Percentiles rank a stretch among this genome's conserved stretches.
Evolutionary conservation across 2,113 vertebrate species (phyloP).

Genomic region (Corvus moneduloides): DNA sequence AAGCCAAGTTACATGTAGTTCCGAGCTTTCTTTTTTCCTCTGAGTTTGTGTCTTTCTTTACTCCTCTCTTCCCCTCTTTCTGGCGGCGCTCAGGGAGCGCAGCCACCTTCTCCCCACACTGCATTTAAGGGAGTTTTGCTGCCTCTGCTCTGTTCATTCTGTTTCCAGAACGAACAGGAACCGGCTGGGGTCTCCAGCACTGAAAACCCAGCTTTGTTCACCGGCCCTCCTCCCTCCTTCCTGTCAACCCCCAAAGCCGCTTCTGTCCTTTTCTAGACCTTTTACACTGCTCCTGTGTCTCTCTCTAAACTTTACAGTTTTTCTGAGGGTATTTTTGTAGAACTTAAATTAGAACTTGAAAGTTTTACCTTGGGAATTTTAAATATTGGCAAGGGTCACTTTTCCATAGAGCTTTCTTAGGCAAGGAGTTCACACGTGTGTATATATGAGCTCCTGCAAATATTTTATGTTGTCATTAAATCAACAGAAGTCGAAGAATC

Average conservation of each 20-base stretch:
- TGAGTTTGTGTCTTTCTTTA: neutral
- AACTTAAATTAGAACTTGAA: neutral
- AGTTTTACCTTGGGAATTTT: neutral
- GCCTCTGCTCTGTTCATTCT: neutral
- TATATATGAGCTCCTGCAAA: neutral
- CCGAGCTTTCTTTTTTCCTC: neutral
- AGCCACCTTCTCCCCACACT: neutral
- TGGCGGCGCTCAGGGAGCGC: neutral
- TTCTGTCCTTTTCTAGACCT: neutral
- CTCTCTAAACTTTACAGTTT: neutral
- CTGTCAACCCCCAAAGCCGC: neutral
- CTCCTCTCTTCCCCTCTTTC: neutral
- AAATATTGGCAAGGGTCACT: neutral
- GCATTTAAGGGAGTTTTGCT: neutral
- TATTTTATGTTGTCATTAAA: neutral
- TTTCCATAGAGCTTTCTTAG: neutral
- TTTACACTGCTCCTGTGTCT: neutral
- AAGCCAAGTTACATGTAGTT: fast-evolving
- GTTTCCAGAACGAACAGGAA: neutral
- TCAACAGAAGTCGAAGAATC: conserved; percentile 88
- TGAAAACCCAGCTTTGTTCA: neutral
- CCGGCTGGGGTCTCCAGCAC: neutral
- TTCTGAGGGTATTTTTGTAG: neutral
- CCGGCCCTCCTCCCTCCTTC: neutral
- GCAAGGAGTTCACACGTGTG: fast-evolving